Evolutionary conservation across 2,888 invertebrate species (phyloP), one percentile per base, ranked within the genome.

Genomic region (Orchesella flavescens): DNA sequence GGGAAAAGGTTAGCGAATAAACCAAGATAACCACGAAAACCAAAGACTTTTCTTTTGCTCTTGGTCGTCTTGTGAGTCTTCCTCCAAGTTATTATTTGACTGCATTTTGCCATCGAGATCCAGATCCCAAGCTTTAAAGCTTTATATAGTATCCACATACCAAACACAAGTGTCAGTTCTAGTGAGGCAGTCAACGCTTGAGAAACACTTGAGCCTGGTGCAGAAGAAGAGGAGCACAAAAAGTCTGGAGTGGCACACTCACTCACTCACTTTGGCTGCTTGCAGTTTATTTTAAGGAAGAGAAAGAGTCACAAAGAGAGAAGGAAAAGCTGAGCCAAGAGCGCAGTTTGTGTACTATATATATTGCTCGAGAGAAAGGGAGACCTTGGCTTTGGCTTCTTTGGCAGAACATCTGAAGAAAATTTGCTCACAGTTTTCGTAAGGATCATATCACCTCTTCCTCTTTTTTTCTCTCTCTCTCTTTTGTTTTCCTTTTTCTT

Each of bases 81-180:
- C 34, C 34, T 34, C 7, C 34, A 34, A 34, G 34, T 34, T 34
- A 34, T 34, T 34, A 34, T 34, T 34, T 34, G 34, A 34, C 34
- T 34, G 34, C 34, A 34, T 34, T 34, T 34, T 34, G 34, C 34
- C 34, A 34, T n/a, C n/a, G n/a, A n/a, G n/a, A n/a, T n/a, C n/a
- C n/a, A n/a, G n/a, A n/a, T 34, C 34, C 34, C 34, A 34, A 7
- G 34, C 34, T 34, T n/a, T n/a, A n/a, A 34, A 34, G 34, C 34
- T 34, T 34, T 7, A 34, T 34, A n/a, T n/a, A n/a, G n/a, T n/a
- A 34, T 34, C 34, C 34, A 34, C 49, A 49, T 15, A 7, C 49
- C 49, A 49, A 49, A n/a, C n/a, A n/a, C 49, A 49, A 49, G 49
- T 49, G 49, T 49, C 49, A 49, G 49, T 49, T 49, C n/a, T 49